These are phyloP conservation scores for Osmerus mordax DNA, from an alignment of 2,113 vertebrate species.

Conservation along the genomic window DNA sequence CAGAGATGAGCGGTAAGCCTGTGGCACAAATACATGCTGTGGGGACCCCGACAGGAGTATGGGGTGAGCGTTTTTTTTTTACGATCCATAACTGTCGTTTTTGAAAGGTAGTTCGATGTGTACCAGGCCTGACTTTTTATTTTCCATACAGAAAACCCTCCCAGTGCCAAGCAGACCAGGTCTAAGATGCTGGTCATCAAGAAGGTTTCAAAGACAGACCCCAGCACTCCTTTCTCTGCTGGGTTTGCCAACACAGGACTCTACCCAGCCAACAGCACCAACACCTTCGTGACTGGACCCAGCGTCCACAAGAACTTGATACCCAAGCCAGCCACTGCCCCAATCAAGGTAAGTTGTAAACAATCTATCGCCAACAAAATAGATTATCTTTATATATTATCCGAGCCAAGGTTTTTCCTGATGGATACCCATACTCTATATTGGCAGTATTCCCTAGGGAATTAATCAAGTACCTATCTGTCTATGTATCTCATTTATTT, in stretches of 20 bases:
- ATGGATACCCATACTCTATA: no score
- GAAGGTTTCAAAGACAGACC: conserved; percentile 91
- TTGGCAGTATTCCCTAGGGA: no score
- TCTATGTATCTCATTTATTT: no score
- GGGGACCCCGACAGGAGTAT: conserved; percentile 86
- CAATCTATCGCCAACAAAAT: no score
- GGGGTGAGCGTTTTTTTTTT: conserved; percentile 61
- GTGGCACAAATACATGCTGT: conserved; percentile 78
- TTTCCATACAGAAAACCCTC: conserved; percentile 80
- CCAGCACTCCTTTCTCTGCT: conserved; percentile 83
- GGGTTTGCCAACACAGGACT: conserved; percentile 82
- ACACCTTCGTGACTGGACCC: conserved; percentile 78
- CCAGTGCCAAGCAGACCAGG: conserved; percentile 84
- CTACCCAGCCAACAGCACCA: conserved; percentile 81
- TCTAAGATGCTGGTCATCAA: conserved; percentile 94
- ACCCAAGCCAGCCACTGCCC: conserved; percentile 83
- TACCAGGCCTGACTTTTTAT: not conserved
- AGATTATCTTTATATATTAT: no score
- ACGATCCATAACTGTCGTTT: no score
- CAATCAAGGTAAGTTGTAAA: conserved; percentile 77
- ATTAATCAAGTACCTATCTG: no score
- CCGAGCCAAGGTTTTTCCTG: no score
- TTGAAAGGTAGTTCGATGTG: not conserved
- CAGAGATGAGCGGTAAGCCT: conserved; percentile 81
- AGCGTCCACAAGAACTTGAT: conserved; percentile 89